These are phyloP conservation scores for Probaryconus sp. DNA, from an alignment of 1,140 invertebrate genomes.

Conservation along the genomic window DNA sequence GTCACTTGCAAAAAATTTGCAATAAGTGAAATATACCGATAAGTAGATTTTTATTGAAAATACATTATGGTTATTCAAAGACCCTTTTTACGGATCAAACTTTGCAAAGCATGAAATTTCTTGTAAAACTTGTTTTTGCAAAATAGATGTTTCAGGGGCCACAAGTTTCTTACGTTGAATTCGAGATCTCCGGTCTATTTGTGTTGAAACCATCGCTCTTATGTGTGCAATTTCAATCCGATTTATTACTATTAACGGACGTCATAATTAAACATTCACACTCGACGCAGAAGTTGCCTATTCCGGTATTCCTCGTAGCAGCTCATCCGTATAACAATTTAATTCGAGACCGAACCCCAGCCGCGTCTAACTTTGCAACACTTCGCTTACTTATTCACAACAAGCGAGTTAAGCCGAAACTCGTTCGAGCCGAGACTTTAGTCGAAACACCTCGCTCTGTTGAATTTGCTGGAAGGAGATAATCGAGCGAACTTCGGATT, in stretches of 20 bases:
- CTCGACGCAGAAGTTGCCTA: slow-evolving; percentile 62
- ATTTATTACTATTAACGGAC: slow-evolving; percentile 71
- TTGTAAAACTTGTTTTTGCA: too few species aligned
- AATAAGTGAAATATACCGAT: too few species aligned
- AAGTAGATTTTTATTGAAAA: too few species aligned
- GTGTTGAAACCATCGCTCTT: too few species aligned
- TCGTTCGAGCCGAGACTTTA: slow-evolving; percentile 68
- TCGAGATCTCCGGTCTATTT: too few species aligned
- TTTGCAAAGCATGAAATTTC: too few species aligned
- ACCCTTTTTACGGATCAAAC: too few species aligned
- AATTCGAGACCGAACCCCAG: slow-evolving; percentile 69
- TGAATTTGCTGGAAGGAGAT: slow-evolving; percentile 71
- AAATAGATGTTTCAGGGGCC: too few species aligned
- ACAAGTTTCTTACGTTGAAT: too few species aligned
- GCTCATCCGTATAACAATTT: slow-evolving; percentile 77
- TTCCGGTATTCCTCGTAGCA: slow-evolving; percentile 72
- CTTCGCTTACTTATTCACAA: slow-evolving; percentile 78
- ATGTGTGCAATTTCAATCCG: slow-evolving; percentile 28
- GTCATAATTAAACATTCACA: slow-evolving; percentile 74
- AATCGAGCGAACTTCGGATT: slow-evolving; percentile 66
- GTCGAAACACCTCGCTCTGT: slow-evolving; percentile 68
- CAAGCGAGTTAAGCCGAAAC: slow-evolving; percentile 75
- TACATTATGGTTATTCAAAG: too few species aligned
- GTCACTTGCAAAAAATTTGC: too few species aligned
- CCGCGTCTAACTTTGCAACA: slow-evolving; percentile 75